phyloP scores from a whole-genome alignment of 2,888 invertebrate genomes.

The Rhaphigaster nebulosa region DNA sequence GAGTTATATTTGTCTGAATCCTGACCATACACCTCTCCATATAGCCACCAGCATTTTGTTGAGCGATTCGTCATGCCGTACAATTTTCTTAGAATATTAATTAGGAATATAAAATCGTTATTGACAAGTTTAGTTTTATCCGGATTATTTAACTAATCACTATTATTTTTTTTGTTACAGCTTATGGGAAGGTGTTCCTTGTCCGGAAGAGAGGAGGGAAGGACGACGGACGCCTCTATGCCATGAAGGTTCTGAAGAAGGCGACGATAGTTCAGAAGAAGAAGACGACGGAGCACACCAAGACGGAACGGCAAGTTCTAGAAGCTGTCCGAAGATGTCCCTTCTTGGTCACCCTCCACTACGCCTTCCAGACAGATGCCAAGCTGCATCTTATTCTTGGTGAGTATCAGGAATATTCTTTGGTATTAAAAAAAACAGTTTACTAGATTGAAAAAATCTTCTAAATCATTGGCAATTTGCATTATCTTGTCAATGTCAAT shows the following conservation, averaged over 20 bases:
- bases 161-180: slow-evolving; percentile 71
- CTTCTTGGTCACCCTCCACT: slow-evolving; percentile 96
- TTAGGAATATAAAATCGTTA: too few relatives aligned
- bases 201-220: slow-evolving; percentile 90
- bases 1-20: too few relatives aligned
- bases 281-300: slow-evolving; percentile 96
- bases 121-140: too few relatives aligned
- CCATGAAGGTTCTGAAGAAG: slow-evolving; percentile 98
- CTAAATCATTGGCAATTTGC: too few relatives aligned
- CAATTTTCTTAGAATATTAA: too few relatives aligned
- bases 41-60: too few relatives aligned
- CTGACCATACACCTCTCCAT: too few relatives aligned
- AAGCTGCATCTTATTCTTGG: slow-evolving; percentile 97
- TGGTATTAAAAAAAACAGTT: too few relatives aligned
- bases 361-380: slow-evolving; percentile 98
- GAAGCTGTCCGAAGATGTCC: slow-evolving; percentile 95
- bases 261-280: slow-evolving; percentile 94
- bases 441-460: too few relatives aligned
- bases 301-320: slow-evolving; percentile 95
- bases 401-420: slow-evolving; percentile 71
- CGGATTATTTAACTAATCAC: background rate
- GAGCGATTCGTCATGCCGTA: too few relatives aligned
- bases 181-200: slow-evolving; percentile 96
- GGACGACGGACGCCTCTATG: slow-evolving; percentile 92
- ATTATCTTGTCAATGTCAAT: too few relatives aligned